These are phyloP conservation scores for Turnix velox DNA, from an alignment of 2,113 vertebrate genomes.

Conservation along the genomic window DNA sequence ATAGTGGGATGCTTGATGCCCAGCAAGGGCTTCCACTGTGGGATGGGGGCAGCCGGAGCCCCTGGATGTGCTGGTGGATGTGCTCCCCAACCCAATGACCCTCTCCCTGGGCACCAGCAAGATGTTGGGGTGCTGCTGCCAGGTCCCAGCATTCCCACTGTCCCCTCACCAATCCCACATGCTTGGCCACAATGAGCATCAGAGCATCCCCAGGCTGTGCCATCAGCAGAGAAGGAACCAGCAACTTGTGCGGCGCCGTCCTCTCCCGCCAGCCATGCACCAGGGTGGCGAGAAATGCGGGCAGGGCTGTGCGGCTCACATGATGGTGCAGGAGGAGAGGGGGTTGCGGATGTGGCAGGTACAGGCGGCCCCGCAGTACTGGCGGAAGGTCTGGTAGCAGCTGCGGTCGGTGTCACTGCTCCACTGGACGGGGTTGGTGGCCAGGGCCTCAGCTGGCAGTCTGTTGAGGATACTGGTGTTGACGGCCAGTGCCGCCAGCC, in stretches of 20 bases:
- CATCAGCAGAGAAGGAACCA: neutral
- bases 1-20: accelerated
- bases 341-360: constrained; percentile 96
- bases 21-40: accelerated
- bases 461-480: constrained; percentile 98
- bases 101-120: neutral
- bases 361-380: constrained; percentile 97
- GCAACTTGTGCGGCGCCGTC: accelerated
- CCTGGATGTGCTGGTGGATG: neutral
- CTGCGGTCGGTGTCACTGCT: constrained; percentile 93
- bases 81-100: neutral
- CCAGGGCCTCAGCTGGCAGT: constrained; percentile 84
- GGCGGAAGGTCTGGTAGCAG: constrained; percentile 99
- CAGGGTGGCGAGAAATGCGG: neutral
- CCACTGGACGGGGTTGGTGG: constrained; percentile 88
- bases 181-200: neutral
- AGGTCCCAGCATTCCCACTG: neutral
- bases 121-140: neutral
- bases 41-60: neutral
- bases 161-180: neutral
- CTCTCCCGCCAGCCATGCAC: neutral
- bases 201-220: neutral
- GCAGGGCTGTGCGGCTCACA: constrained; percentile 73
- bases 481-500: constrained; percentile 93
- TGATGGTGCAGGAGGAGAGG: constrained; percentile 94